Evolutionary conservation across 2,888 invertebrate species (phyloP).

Genomic region (Gari tellinella): DNA sequence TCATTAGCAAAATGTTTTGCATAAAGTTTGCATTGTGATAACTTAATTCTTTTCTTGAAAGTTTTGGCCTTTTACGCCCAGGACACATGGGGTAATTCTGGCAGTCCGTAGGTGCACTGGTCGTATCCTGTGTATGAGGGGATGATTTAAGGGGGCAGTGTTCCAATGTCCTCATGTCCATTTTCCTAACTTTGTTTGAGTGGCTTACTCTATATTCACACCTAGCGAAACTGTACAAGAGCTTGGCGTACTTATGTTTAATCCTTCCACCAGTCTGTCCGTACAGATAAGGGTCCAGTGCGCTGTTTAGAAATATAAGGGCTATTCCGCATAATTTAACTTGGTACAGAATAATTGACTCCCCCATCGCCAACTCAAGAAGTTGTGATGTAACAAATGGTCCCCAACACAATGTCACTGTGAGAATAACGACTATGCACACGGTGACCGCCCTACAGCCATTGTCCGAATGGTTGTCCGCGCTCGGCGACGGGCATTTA

Average conservation of each 20-base stretch:
- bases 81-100: constrained; percentile 4
- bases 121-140: constrained; percentile 37
- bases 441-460: constrained; percentile 74
- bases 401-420: constrained; percentile 74
- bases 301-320: constrained; percentile 77
- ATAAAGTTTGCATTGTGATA: constrained; percentile 20
- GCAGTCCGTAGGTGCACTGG: constrained; percentile 19
- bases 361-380: constrained; percentile 70
- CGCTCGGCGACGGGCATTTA: constrained; percentile 35
- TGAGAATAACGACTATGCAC: constrained; percentile 75
- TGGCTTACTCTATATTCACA: constrained; percentile 31
- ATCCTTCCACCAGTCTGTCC: constrained; percentile 70
- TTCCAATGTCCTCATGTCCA: constrained; percentile 19
- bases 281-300: constrained; percentile 76
- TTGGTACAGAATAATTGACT: constrained; percentile 76
- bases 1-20: constrained; percentile 19
- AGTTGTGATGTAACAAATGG: constrained; percentile 75
- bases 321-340: constrained; percentile 78
- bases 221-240: constrained; percentile 37
- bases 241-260: constrained; percentile 61
- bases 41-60: constrained; percentile 8
- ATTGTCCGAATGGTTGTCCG: constrained; percentile 64
- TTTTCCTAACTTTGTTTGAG: constrained; percentile 11
- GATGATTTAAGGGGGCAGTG: constrained; percentile 22
- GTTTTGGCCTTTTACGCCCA: no score